These are phyloP conservation scores for Acanthiza pusilla DNA, from an alignment of 2,797 vertebrate genomes.

Conservation along the genomic window DNA sequence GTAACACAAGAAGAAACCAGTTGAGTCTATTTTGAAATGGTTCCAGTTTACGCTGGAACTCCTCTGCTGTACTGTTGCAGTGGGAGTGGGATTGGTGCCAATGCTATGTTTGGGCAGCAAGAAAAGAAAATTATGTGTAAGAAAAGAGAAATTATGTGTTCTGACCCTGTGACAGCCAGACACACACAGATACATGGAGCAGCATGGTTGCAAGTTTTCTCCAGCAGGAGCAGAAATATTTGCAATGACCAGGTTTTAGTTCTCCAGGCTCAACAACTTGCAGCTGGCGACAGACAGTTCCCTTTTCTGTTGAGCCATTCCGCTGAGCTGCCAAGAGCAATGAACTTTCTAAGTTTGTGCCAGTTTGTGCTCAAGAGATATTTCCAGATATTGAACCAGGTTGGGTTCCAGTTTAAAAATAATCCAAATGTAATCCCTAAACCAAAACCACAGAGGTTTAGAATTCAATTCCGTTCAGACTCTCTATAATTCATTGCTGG, in stretches of 20 bases:
- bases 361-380: neutral
- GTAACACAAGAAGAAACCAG: neutral
- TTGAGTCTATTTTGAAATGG: neutral
- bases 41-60: neutral
- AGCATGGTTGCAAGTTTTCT: neutral
- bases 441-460: neutral
- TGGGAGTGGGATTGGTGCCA: neutral
- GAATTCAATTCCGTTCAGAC: neutral
- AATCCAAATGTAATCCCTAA: neutral
- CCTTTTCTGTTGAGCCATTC: neutral
- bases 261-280: neutral
- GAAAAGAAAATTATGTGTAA: too few species aligned
- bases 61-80: neutral
- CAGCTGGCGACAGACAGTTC: neutral
- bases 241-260: neutral
- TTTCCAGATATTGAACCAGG: neutral
- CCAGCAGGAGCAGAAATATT: neutral
- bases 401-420: neutral
- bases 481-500: neutral
- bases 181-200: neutral
- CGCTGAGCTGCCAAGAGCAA: neutral
- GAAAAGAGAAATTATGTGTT: neutral
- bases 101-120: rapidly evolving
- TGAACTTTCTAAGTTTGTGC: neutral
- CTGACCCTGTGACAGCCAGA: neutral